Percentiles rank a stretch among this genome's conserved stretches.
These are phyloP conservation scores for Pachypeltis micranthus DNA, from an alignment of 1,140 invertebrate species.

Conservation along the genomic window DNA sequence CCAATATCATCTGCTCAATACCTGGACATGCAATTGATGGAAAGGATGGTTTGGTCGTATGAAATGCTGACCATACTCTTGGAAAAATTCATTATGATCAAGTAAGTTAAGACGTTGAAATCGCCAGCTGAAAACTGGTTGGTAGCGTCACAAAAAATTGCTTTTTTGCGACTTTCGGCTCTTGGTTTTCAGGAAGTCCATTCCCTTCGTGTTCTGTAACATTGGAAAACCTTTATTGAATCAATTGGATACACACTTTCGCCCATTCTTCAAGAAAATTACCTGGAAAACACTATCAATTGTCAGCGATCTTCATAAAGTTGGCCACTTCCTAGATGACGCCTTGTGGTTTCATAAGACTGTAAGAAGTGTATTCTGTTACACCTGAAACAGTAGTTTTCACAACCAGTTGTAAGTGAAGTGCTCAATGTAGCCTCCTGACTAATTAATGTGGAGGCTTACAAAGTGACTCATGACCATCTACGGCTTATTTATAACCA, in stretches of 20 bases:
- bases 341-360: constrained; percentile 38
- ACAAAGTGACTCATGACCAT: no score
- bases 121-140: no score
- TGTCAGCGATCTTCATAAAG: constrained; percentile 45
- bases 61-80: constrained; percentile 46
- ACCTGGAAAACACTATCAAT: constrained; percentile 71
- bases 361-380: no score
- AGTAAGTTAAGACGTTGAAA: no score
- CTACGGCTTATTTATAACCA: no score
- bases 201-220: constrained; percentile 51
- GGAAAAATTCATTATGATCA: constrained; percentile 42
- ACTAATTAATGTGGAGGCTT: no score
- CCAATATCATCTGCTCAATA: constrained; percentile 27
- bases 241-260: constrained; percentile 54
- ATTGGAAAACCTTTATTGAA: constrained; percentile 54
- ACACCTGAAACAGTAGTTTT: no score
- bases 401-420: no score
- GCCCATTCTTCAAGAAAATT: constrained; percentile 61
- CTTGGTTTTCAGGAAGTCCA: constrained; percentile 33
- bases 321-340: constrained; percentile 45
- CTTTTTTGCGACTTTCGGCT: no score
- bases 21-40: constrained; percentile 38
- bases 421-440: no score
- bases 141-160: no score
- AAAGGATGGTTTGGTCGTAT: constrained; percentile 46